Percentiles rank a stretch among this genome's conserved stretches.
phyloP scores from a whole-genome alignment of 1,140 invertebrate species.

The Lordiphosa collinella region DNA sequence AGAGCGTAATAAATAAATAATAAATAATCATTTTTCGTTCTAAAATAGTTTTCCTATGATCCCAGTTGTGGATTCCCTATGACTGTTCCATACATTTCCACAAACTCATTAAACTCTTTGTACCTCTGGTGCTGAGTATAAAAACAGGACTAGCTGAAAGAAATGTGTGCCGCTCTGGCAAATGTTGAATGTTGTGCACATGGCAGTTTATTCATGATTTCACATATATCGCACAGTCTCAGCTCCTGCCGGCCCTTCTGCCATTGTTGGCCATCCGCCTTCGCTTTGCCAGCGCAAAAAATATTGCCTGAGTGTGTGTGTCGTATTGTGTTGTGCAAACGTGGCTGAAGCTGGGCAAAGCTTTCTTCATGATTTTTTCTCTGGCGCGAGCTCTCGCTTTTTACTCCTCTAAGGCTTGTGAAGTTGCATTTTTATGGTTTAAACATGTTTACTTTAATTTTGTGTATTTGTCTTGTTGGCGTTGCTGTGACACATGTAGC shows the following conservation, averaged over 20 bases:
- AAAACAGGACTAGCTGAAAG: too few relatives aligned
- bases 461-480: conserved; percentile 71
- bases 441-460: conserved; percentile 77
- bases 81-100: conserved; percentile 16
- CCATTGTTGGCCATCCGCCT: conserved; percentile 47
- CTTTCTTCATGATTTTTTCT: conserved; percentile 56
- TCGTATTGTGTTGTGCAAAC: too few relatives aligned
- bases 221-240: conserved; percentile 56
- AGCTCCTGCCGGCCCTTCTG: conserved; percentile 3
- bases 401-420: conserved; percentile 20
- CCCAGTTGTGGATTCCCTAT: too few relatives aligned
- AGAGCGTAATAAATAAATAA: too few relatives aligned
- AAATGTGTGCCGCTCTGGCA: too few relatives aligned
- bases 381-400: conserved; percentile 36
- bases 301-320: conserved; percentile 14
- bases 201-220: conserved; percentile 78
- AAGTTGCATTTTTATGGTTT: conserved; percentile 70
- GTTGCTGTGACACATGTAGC: conserved; percentile 64
- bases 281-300: conserved; percentile 30
- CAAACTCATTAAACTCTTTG: conserved; percentile 3
- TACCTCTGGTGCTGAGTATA: conserved; percentile 6
- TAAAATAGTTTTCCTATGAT: too few relatives aligned
- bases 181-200: conserved; percentile 67
- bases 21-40: too few relatives aligned
- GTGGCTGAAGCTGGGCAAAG: conserved; percentile 23